These are phyloP conservation scores for Tridacna gigas DNA, from an alignment of 2,888 invertebrate genomes.

Conservation along the genomic window DNA sequence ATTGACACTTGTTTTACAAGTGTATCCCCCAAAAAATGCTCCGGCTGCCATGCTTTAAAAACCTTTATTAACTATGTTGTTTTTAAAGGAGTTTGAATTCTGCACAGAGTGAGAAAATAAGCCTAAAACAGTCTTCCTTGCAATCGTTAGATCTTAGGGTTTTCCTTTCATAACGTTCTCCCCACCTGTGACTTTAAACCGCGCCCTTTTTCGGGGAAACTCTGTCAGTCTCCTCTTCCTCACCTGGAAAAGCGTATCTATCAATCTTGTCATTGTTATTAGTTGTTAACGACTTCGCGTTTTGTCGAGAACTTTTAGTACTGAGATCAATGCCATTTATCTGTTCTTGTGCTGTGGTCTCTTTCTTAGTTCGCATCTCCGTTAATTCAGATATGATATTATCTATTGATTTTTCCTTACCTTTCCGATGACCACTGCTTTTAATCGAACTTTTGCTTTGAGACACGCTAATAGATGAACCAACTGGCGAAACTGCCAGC, in stretches of 20 bases:
- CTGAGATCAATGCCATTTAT: conserved; percentile 62
- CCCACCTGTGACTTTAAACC: neutral
- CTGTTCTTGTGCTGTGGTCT: conserved; percentile 51
- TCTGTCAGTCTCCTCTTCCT: conserved; percentile 61
- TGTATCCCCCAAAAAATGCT: no score
- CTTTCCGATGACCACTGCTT: conserved; percentile 31
- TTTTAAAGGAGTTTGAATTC: no score
- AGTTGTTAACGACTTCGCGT: conserved; percentile 18
- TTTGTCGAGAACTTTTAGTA: conserved; percentile 50
- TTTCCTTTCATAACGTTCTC: no score
- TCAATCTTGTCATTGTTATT: conserved; percentile 46
- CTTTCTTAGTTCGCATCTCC: conserved; percentile 58
- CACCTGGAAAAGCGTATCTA: conserved; percentile 68
- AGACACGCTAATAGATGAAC: neutral
- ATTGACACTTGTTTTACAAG: no score
- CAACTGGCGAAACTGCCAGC: neutral
- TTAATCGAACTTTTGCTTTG: conserved; percentile 13
- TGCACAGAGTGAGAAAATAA: no score
- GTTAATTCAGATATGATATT: conserved; percentile 60
- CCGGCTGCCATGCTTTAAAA: no score
- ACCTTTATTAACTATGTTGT: no score
- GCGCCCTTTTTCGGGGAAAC: conserved; percentile 17
- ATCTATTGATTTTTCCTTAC: conserved; percentile 61
- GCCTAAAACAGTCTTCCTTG: no score
- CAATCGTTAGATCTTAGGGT: no score